These are phyloP conservation scores for Exephanes ischioxanthus DNA, from an alignment of 2,888 invertebrate species.

Conservation along the genomic window DNA sequence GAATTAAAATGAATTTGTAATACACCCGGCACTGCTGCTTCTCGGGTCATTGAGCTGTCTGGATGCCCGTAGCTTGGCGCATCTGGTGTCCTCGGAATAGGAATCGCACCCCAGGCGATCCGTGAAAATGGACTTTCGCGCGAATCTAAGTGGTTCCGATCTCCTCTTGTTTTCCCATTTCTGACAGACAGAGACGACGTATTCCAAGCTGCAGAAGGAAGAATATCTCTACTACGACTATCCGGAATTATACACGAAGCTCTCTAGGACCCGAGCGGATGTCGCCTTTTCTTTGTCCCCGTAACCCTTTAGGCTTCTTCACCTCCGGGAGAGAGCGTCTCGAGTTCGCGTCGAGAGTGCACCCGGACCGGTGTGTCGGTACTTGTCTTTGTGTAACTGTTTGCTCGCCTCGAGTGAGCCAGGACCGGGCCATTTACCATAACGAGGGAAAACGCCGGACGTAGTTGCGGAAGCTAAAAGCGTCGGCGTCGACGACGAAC, in stretches of 20 bases:
- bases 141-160: constrained; percentile 6
- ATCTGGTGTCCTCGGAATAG: constrained; percentile 7
- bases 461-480: constrained; percentile 73
- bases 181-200: background rate
- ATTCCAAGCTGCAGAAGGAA: constrained; percentile 7
- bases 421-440: constrained; percentile 82
- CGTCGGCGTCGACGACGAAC: constrained; percentile 53
- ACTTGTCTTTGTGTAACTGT: constrained; percentile 81
- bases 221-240: background rate
- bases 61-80: background rate
- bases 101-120: constrained; percentile 4
- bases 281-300: constrained; percentile 18
- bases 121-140: constrained; percentile 21
- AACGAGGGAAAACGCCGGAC: constrained; percentile 78
- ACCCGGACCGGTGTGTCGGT: constrained; percentile 66
- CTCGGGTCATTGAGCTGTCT: constrained; percentile 20
- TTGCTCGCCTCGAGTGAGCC: constrained; percentile 78
- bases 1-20: constrained; percentile 32
- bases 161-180: background rate
- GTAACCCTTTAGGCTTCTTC: constrained; percentile 45
- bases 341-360: constrained; percentile 77
- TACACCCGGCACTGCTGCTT: background rate
- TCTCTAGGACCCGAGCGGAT: constrained; percentile 13
- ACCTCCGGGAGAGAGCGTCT: constrained; percentile 75
- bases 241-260: constrained; percentile 18